Conservation (phyloP, 2,888 invertebrate species). For the Brachypalpus laphriformis region DNA sequence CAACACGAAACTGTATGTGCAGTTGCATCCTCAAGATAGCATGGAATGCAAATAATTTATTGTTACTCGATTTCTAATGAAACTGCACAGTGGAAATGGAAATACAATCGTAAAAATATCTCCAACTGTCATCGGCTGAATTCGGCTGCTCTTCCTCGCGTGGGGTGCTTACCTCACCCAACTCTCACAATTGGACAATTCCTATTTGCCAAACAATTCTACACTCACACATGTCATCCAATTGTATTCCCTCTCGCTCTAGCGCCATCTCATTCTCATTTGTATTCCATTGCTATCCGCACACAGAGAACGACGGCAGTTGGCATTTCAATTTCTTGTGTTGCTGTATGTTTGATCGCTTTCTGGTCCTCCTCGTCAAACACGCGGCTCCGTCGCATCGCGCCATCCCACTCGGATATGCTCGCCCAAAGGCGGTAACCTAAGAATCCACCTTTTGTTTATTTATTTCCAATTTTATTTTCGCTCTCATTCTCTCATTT, state of each 20-base stretch:
- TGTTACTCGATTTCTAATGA: background rate
- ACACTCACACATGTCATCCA: conserved; percentile 72
- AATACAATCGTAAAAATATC: conserved; percentile 5
- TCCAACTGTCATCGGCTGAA: conserved; percentile 22
- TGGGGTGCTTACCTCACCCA: conserved; percentile 28
- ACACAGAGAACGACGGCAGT: conserved; percentile 56
- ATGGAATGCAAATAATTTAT: background rate
- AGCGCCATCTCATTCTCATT: conserved; percentile 66
- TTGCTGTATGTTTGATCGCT: conserved; percentile 56
- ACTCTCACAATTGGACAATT: conserved; percentile 69
- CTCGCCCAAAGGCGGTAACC: conserved; percentile 74
- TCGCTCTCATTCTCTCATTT: conserved; percentile 74
- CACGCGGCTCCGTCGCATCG: background rate
- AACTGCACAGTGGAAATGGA: conserved; percentile 51
- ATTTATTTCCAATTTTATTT: conserved; percentile 74
- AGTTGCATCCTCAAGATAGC: background rate
- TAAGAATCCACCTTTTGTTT: conserved; percentile 74
- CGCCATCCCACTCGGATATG: conserved; percentile 51
- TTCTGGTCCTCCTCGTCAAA: conserved; percentile 32
- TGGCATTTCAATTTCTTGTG: conserved; percentile 70
- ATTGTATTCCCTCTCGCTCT: conserved; percentile 32
- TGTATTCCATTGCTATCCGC: conserved; percentile 62
- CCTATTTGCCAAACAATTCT: conserved; percentile 71
- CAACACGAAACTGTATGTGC: conserved; percentile 3
- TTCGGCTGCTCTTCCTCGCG: conserved; percentile 1